These are phyloP conservation scores for Thalassoma bifasciatum DNA, from an alignment of 2,113 vertebrate genomes.

Conservation along the genomic window DNA sequence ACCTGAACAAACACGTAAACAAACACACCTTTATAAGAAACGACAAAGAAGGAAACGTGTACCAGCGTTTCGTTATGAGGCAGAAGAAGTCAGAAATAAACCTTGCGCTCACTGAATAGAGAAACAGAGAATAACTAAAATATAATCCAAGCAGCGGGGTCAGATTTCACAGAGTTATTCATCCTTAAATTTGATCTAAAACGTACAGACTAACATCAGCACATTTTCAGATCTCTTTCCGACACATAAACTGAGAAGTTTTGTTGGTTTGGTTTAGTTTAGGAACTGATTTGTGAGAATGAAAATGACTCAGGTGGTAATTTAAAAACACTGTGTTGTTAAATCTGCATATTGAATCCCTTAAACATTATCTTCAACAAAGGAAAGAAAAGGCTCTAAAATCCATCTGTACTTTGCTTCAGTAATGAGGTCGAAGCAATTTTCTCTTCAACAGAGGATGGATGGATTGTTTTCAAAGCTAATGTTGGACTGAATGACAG, in stretches of 20 bases:
- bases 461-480: background rate
- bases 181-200: no score
- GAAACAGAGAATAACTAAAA: no score
- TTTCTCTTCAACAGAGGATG: conserved; percentile 3
- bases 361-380: background rate
- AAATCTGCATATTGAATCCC: background rate
- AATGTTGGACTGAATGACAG: conserved; percentile 11
- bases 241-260: no score
- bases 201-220: no score
- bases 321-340: background rate
- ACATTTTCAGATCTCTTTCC: no score
- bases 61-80: no score
- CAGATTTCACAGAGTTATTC: no score
- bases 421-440: conserved; percentile 33
- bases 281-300: background rate
- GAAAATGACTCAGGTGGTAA: background rate
- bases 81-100: no score
- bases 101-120: no score
- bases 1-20: conserved; percentile 79
- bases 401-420: background rate
- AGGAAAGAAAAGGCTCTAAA: background rate
- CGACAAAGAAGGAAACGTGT: no score
- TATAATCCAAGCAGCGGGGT: no score
- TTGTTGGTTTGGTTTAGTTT: background rate
- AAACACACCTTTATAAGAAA: background rate